A percentile compares a stretch with the other conserved stretches of the same genome.
Evolutionary conservation across 2,113 vertebrate genomes (phyloP).

Genomic region (Ctenodactylus gundi): DNA sequence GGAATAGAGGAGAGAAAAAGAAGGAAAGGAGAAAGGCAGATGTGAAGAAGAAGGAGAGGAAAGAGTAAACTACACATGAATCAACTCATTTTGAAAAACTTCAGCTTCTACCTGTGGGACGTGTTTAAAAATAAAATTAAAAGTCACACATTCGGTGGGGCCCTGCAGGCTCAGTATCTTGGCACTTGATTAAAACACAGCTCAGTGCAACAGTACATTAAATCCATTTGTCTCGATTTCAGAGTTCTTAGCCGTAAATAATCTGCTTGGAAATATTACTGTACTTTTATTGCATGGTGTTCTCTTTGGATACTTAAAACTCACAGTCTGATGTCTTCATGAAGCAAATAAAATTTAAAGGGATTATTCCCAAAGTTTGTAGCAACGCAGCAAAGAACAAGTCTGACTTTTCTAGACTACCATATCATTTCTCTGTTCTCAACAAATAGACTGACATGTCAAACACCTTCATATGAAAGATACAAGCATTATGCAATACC

Average conservation of each 20-base stretch:
- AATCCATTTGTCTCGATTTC: slow-evolving; percentile 8
- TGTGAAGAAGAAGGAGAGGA: background rate
- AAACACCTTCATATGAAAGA: background rate
- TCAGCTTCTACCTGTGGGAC: background rate
- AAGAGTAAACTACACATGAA: background rate
- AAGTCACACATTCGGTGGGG: background rate
- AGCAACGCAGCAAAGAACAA: background rate
- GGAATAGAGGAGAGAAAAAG: background rate
- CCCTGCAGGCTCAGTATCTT: background rate
- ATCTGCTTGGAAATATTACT: background rate
- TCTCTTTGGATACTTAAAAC: background rate
- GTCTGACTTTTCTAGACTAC: background rate
- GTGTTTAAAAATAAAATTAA: background rate
- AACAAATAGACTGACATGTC: background rate
- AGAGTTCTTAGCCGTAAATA: background rate
- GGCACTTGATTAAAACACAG: background rate
- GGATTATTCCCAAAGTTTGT: background rate
- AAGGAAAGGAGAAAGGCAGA: background rate
- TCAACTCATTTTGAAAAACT: background rate
- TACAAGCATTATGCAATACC: background rate
- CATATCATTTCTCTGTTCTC: background rate
- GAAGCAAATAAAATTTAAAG: slow-evolving; percentile 17
- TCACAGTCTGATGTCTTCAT: background rate
- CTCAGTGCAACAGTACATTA: background rate
- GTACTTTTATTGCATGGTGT: background rate